Percentiles rank a stretch among this genome's conserved stretches.
Conservation (phyloP, 2,113 vertebrate genomes). For the Silurus meridionalis region DNA sequence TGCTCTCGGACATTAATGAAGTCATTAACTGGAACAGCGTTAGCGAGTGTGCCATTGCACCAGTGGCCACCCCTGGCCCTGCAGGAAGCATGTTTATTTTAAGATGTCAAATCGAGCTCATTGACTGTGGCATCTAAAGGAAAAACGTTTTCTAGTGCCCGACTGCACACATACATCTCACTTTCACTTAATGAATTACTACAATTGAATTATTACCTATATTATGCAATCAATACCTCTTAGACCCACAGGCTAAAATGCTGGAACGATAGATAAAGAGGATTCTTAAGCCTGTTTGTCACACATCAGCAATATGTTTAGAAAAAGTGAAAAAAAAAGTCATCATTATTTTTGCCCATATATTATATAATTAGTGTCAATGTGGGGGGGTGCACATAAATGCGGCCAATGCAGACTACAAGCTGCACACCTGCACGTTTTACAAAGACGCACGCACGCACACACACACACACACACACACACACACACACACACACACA, state of each 20-base stretch:
- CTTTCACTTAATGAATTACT: background rate
- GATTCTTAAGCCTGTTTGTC: background rate
- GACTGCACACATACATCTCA: background rate
- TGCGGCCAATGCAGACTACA: too few relatives aligned
- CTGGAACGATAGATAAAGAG: too few relatives aligned
- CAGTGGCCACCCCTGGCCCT: conserved; percentile 18
- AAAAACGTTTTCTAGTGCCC: background rate
- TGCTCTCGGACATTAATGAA: conserved; percentile 43
- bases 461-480: background rate
- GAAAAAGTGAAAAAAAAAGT: too few relatives aligned
- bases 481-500: background rate
- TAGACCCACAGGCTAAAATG: background rate
- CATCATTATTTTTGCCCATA: background rate
- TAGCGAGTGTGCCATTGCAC: conserved; percentile 13
- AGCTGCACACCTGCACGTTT: too few relatives aligned
- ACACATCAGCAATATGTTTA: background rate
- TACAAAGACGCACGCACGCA: too few relatives aligned
- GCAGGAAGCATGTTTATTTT: conserved; percentile 46
- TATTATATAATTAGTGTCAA: too few relatives aligned
- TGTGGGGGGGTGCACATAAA: too few relatives aligned
- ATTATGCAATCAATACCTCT: background rate
- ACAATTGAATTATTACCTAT: background rate
- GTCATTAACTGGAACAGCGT: conserved; percentile 48
- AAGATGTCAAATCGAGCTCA: conserved; percentile 37
- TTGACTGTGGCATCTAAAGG: conserved; percentile 25